Evolutionary conservation across 1,140 invertebrate species (phyloP), one percentile per base, ranked within the genome.

Genomic region (Sinonovacula constricta): DNA sequence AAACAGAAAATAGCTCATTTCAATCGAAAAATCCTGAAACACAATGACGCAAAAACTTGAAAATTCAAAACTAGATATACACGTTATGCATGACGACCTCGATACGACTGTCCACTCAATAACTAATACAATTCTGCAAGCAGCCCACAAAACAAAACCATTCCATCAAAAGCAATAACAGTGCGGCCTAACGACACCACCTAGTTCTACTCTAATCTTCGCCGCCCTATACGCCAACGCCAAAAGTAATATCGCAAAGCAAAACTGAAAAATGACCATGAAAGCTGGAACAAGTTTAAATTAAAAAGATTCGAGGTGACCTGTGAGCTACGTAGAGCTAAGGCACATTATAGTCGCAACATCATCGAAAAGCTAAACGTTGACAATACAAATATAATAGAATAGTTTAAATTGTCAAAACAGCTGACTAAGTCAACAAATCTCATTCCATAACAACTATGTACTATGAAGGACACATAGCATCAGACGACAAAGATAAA

Each of bases 111-210:
- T 54, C 2, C 31, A 59, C 12, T 28, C 2, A 18, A 30, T 77
- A 1, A 62, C 65, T 3, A 30, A 68, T 34, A 36, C 33, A 28
- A 59, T 67, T 5, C 7, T 68, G n/a, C 22, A 57, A 49, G 28
- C 34, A 39, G 65, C 74, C 18, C 5, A 1, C 0, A 36, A 67
- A n/a, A n/a, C n/a, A n/a, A n/a, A 10, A 53, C 31, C 26, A 78
- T 69, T 57, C 68, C 77, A 26, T 71, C 71, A 22, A 71, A 79
- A 66, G 3, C 49, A 31, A 51, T 79, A 18, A 79, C 77, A n/a
- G 34, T 71, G 1, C 0, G 77, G 22, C 60, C 49, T 10, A 26
- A 15, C 0, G 67, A 70, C n/a, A 22, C 34, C 30, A 49, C 60
- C 5, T 79, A 68, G 77, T 56, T 79, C 24, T 54, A 79, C 57